Percentiles rank a stretch among this genome's conserved stretches.
Evolutionary conservation across 2,797 vertebrate genomes (phyloP).

Genomic region (Poecilia velifera): DNA sequence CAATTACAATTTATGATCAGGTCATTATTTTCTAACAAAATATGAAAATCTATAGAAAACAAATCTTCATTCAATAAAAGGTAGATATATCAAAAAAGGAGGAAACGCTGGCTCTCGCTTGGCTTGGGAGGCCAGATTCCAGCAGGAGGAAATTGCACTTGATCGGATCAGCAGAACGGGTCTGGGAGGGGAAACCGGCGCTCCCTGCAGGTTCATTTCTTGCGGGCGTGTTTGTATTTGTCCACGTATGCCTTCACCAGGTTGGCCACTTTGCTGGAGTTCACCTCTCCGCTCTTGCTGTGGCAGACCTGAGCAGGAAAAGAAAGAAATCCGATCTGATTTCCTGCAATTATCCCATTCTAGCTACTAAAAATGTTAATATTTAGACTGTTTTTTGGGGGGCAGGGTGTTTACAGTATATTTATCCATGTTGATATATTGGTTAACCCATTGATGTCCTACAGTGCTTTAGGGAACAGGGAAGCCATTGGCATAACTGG

Average conservation of each 20-base stretch:
- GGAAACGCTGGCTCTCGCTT: constrained; percentile 68
- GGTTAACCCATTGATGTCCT: neutral
- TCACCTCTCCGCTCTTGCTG: constrained; percentile 98
- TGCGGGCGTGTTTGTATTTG: constrained; percentile 95
- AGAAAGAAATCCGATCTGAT: neutral
- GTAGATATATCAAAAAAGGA: constrained; percentile 89
- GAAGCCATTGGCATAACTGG: too few species aligned
- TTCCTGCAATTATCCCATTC: neutral
- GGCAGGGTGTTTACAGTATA: neutral
- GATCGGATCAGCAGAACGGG: constrained; percentile 77
- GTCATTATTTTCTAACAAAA: constrained; percentile 86
- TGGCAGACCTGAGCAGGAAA: constrained; percentile 88
- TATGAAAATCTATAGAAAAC: constrained; percentile 92
- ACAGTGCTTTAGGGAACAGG: too few species aligned
- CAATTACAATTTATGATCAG: constrained; percentile 89
- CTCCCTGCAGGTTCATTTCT: constrained; percentile 75
- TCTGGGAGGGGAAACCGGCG: constrained; percentile 42
- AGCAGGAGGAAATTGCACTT: constrained; percentile 92
- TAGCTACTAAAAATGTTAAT: neutral
- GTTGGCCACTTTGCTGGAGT: constrained; percentile 95
- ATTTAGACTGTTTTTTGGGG: neutral
- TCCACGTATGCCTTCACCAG: constrained; percentile 97
- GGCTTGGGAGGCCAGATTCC: constrained; percentile 80
- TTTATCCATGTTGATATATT: neutral
- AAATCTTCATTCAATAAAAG: constrained; percentile 79